These are phyloP conservation scores for Alosa sapidissima DNA, from an alignment of 2,797 vertebrate genomes.

Conservation along the genomic window DNA sequence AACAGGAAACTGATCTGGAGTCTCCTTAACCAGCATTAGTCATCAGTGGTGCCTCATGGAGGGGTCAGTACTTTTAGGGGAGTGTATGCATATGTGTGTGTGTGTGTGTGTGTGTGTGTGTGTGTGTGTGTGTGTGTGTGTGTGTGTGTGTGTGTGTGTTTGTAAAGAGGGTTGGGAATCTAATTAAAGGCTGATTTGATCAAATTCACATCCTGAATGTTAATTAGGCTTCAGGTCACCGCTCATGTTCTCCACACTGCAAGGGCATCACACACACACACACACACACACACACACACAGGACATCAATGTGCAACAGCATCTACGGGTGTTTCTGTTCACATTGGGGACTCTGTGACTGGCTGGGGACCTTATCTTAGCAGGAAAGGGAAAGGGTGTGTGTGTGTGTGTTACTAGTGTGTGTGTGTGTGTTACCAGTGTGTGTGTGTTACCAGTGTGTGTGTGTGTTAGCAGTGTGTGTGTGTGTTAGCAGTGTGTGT, in stretches of 20 bases:
- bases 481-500: too few relatives aligned
- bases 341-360: conserved; percentile 60
- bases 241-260: conserved; percentile 50
- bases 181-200: conserved; percentile 62
- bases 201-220: conserved; percentile 51
- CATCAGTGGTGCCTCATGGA: too few relatives aligned
- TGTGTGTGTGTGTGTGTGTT: conserved; percentile 38
- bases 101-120: background rate
- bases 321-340: conserved; percentile 59
- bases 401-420: too few relatives aligned
- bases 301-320: conserved; percentile 34
- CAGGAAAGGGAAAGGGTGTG: background rate
- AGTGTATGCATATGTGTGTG: background rate
- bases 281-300: background rate
- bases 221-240: conserved; percentile 58
- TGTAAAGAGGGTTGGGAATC: conserved; percentile 50
- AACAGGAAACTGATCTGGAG: too few relatives aligned
- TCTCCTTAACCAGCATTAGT: too few relatives aligned
- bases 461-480: too few relatives aligned
- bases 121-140: conserved; percentile 25
- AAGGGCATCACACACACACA: conserved; percentile 51
- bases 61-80: too few relatives aligned
- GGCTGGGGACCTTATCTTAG: too few relatives aligned
- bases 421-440: too few relatives aligned
- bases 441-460: too few relatives aligned